Conservation (phyloP, 2,888 invertebrate species). For the Xylota sylvarum region DNA sequence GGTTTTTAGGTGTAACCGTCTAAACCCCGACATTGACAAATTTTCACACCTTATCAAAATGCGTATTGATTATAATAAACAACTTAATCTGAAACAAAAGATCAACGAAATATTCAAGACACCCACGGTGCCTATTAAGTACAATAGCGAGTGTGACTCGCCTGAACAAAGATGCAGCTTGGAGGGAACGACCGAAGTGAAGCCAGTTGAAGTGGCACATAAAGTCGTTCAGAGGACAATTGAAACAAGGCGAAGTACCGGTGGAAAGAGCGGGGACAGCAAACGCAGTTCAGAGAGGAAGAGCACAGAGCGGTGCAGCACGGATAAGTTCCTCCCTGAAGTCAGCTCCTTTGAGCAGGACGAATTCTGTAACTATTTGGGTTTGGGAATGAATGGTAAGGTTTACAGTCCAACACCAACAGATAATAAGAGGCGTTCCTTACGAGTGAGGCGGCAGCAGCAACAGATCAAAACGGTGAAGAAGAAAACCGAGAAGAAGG, state of each 20-base stretch:
- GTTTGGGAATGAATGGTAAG: conserved; percentile 80
- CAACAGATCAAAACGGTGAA: conserved; percentile 77
- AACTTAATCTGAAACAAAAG: conserved; percentile 72
- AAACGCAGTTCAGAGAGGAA: conserved; percentile 12
- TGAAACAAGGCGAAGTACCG: conserved; percentile 50
- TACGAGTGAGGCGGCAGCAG: conserved; percentile 81
- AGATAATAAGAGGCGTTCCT: conserved; percentile 82
- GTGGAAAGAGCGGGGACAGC: conserved; percentile 45
- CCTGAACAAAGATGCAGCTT: conserved; percentile 31
- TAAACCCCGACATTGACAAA: conserved; percentile 80
- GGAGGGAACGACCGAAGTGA: conserved; percentile 26
- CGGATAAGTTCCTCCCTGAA: conserved; percentile 57
- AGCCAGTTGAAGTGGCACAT: not conserved
- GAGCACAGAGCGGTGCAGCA: conserved; percentile 18
- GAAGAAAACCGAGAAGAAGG: conserved; percentile 48
- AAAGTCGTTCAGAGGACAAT: conserved; percentile 25
- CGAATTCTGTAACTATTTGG: conserved; percentile 84
- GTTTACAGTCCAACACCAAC: conserved; percentile 78
- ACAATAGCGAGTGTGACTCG: conserved; percentile 50
- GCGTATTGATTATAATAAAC: conserved; percentile 77
- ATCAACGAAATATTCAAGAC: conserved; percentile 79
- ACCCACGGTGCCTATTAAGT: conserved; percentile 78
- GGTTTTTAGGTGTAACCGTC: conserved; percentile 79
- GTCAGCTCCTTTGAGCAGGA: conserved; percentile 81
- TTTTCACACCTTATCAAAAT: conserved; percentile 58